A percentile compares a stretch with the other conserved stretches of the same genome.
Evolutionary conservation across 2,797 vertebrate genomes (phyloP).

Genomic region (Cyprinella venusta): DNA sequence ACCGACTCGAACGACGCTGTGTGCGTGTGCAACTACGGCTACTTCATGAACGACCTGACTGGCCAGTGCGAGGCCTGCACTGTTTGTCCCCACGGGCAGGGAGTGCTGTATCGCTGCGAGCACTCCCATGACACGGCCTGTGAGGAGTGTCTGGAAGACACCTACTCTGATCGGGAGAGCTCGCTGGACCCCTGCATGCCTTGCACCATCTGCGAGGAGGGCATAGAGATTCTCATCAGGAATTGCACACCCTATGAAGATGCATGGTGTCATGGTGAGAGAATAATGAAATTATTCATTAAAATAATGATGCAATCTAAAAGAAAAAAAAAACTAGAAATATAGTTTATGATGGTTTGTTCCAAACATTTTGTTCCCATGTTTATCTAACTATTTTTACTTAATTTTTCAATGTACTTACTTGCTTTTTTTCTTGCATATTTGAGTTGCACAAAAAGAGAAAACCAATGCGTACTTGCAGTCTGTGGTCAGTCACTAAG

Average conservation of each 20-base stretch:
- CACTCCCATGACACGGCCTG: conserved; percentile 85
- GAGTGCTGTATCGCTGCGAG: conserved; percentile 83
- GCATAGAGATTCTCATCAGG: conserved; percentile 73
- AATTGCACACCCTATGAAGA: conserved; percentile 81
- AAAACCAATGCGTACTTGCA: not conserved
- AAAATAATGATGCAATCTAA: not conserved
- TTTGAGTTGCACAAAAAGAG: not conserved
- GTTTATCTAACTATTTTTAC: not conserved
- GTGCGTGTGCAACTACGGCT: conserved; percentile 89
- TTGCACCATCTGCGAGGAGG: conserved; percentile 92
- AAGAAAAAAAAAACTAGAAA: not conserved
- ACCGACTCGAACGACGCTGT: conserved; percentile 92
- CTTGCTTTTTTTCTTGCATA: not conserved
- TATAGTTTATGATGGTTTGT: not conserved
- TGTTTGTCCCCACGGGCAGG: conserved; percentile 83
- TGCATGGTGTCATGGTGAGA: conserved; percentile 84
- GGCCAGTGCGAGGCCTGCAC: conserved; percentile 80
- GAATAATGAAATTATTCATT: not conserved
- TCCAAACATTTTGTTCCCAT: not conserved
- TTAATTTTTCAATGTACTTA: not conserved
- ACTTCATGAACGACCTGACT: conserved; percentile 70
- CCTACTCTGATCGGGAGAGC: conserved; percentile 90
- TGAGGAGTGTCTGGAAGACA: conserved; percentile 86
- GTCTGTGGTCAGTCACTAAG: conserved; percentile 1
- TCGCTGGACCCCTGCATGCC: conserved; percentile 94